These are phyloP conservation scores for Rambutsinella grinnellia DNA, from an alignment of 2,888 invertebrate genomes.

Conservation along the genomic window DNA sequence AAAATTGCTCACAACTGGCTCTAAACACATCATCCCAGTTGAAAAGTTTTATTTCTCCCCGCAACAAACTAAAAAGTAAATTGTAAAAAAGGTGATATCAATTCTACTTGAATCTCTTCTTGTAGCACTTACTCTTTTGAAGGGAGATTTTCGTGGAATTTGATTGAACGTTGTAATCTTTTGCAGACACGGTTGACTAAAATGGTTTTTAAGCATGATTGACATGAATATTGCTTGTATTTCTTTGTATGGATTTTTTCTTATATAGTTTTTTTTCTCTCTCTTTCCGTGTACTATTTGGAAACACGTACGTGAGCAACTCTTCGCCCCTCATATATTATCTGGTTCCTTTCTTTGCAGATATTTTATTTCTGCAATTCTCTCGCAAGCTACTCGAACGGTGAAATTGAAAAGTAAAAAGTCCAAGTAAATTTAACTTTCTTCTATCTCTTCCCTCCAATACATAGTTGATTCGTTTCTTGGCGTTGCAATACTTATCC, in stretches of 20 bases:
- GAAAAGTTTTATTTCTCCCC: constrained; percentile 23
- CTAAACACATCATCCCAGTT: too few relatives aligned
- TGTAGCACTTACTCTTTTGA: constrained; percentile 35
- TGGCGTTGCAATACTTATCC: neutral
- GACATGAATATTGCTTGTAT: constrained; percentile 32
- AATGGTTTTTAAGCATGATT: constrained; percentile 50
- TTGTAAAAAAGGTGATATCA: constrained; percentile 28
- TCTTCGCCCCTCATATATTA: neutral
- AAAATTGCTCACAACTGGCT: constrained; percentile 11
- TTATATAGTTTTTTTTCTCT: too few relatives aligned
- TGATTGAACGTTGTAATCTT: constrained; percentile 53
- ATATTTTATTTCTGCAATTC: neutral
- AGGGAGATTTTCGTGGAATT: constrained; percentile 43
- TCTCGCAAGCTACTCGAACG: constrained; percentile 28
- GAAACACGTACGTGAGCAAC: neutral
- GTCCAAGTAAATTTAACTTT: constrained; percentile 46
- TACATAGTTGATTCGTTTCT: constrained; percentile 29
- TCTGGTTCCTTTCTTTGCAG: neutral
- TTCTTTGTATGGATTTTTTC: neutral
- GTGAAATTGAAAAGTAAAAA: constrained; percentile 46
- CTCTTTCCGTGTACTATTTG: neutral
- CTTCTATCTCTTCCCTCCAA: constrained; percentile 39
- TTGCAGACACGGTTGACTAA: constrained; percentile 29
- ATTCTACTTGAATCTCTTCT: constrained; percentile 34
- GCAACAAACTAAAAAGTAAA: constrained; percentile 20